Evolutionary conservation across 2,113 vertebrate species (phyloP), one percentile per base, ranked within the genome.

Genomic region (Larimichthys crocea): DNA sequence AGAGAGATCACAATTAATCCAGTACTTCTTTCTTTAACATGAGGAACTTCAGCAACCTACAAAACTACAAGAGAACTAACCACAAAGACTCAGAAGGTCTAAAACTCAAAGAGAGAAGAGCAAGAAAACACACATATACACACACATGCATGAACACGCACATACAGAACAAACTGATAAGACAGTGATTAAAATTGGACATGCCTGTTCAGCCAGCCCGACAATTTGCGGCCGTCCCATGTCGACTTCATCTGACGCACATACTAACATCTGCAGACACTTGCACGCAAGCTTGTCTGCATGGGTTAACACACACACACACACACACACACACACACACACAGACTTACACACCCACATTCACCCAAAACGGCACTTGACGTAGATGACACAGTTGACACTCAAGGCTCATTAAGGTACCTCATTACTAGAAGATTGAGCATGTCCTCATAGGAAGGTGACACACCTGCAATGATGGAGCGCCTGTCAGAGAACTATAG

Each of bases 371-470:
- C 69, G 9, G 17, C 56, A 15, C 52, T 53, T 48, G 24, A 76
- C 80, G 63, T 73, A 76, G 24, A 55, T 19, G 35, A 46, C 63
- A 53, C 61, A 19, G 50, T 48, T 80, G 76, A 78, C 68, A 86
- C 73, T 46, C 22, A 4, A 40, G 7, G 57, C 82, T 87, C 78
- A 82, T 89, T 88, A 83, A 66, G 68, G 62, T 29, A 57, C 68
- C 70, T 88, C 69, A 73, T 79, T 76, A 85, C 19, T 71, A 72
- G 62, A 12, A 73, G 83, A 86, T 16, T 68, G 82, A 91, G 61
- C 44, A 6, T 52, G 81, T 61, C 72, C 67, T 72, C 1, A 5
- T 53, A 26, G 72, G 35, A 60, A 76, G 53, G 64, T 75, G 80
- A 86, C 82, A 79, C 50, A 63, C 49, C 26, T 46, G 26, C 62